phyloP scores from a whole-genome alignment of 2,888 invertebrate species.

The Baronia brevicornis region DNA sequence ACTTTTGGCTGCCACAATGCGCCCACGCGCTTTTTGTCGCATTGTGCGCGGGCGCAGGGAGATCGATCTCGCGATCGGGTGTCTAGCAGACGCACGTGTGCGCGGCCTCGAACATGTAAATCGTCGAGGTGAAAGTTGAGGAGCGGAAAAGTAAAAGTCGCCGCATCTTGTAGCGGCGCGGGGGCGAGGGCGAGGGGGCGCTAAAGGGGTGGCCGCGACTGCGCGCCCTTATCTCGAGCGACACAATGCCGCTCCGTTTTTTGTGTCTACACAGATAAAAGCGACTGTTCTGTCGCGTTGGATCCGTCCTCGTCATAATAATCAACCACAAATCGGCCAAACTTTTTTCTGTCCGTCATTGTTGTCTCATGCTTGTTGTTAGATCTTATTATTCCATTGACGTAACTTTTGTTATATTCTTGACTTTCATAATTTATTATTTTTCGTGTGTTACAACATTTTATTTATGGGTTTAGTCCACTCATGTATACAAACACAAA shows the following conservation, averaged over 20 bases:
- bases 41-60: conserved; percentile 47
- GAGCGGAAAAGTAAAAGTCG: conserved; percentile 66
- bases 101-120: conserved; percentile 51
- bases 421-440: conserved; percentile 55
- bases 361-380: conserved; percentile 31
- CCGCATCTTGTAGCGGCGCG: conserved; percentile 39
- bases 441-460: conserved; percentile 18
- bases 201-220: conserved; percentile 50
- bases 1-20: conserved; percentile 56
- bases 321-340: conserved; percentile 60
- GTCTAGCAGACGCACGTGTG: conserved; percentile 33
- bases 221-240: conserved; percentile 37
- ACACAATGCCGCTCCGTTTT: conserved; percentile 52
- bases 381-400: conserved; percentile 52
- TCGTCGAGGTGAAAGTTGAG: conserved; percentile 72
- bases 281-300: conserved; percentile 35
- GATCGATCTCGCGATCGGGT: conserved; percentile 46
- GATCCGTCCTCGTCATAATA: conserved; percentile 47
- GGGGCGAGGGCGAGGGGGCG: conserved; percentile 35
- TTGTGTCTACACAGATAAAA: conserved; percentile 50
- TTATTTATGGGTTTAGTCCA: no score
- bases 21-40: conserved; percentile 50
- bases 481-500: no score
- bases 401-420: conserved; percentile 39
- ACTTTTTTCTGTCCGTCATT: conserved; percentile 46